Conservation (phyloP, 2,113 vertebrate species). For the Coturnix japonica region DNA sequence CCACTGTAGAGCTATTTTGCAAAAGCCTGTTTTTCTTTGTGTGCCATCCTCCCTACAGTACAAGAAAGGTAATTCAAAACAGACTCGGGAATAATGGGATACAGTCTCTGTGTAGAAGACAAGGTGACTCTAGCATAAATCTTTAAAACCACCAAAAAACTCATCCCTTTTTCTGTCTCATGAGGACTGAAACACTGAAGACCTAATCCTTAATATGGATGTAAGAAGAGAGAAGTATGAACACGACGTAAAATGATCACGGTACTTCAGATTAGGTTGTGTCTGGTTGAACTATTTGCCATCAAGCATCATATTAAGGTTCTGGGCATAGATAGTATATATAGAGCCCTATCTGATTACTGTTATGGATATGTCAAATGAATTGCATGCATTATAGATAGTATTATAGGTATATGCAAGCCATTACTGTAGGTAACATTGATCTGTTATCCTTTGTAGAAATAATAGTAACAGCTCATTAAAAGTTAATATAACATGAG, state of each 20-base stretch:
- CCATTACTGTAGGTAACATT: background rate
- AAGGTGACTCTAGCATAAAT: background rate
- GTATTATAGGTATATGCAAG: background rate
- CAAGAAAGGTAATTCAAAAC: slow-evolving; percentile 2
- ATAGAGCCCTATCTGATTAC: background rate
- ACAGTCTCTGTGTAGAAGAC: background rate
- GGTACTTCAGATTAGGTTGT: background rate
- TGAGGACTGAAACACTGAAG: background rate
- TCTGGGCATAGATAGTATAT: background rate
- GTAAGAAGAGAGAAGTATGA: background rate
- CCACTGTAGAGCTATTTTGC: background rate
- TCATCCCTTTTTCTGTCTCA: background rate
- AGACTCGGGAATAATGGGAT: background rate
- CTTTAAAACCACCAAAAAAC: background rate
- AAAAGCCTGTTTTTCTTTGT: background rate
- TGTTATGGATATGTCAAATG: background rate
- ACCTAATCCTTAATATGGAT: background rate
- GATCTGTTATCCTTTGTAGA: background rate
- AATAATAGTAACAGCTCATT: background rate
- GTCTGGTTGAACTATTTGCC: background rate
- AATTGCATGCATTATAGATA: background rate
- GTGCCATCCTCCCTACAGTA: background rate
- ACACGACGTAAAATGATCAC: background rate
- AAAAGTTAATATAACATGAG: background rate
- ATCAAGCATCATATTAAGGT: background rate